Base-by-base conservation (phyloP, 2,888 invertebrate species). In the Apamea epomidion region DNA sequence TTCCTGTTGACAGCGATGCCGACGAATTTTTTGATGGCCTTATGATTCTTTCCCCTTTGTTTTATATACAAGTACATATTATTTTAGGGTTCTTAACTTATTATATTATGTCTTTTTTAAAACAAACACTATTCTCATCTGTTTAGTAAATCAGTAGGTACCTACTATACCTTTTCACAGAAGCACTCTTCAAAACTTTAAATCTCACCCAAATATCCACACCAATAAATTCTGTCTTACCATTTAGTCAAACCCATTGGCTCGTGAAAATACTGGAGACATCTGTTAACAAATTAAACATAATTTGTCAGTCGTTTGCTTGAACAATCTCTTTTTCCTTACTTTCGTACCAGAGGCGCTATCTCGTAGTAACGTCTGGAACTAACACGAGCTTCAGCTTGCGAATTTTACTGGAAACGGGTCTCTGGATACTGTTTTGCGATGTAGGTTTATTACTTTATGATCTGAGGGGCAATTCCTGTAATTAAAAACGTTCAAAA, bases 271-370 rank as follows among this genome's bases (percentile, higher is more conserved):
- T 54, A 69, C 76, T 77, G 74, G 80, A 76, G 74, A 69, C 67
- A 80, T 87, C 76, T 83, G 71, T 75, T 80, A 25, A 65, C 58
- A 69, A 83, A 83, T 76, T 72, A 75, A 74, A 75, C 58, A 74
- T 64, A 0, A 82, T 86, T 83, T 76, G 25, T 64, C 37, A 68
- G 32, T 54, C 42, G 51, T 54, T 70, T 64, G 64, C 64, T 75
- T 42, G 62, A 69, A 78, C 16, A 76, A 68, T 67, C 54, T 54
- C 0, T 71, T 70, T 62, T 58, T 12, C 37, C 37, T 65, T 14
- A 3, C 25, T 29, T 62, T 74, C 42, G n/a, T 75, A 77, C 69
- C 14, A 1, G 25, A 75, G 85, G 69, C 88, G 86, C 78, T 88
- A 86, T 85, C 86, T 86, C 72, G 62, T 69, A 78, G 64, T 2